These are phyloP conservation scores for Sitodiplosis mosellana DNA, from an alignment of 1,140 invertebrate species.

Conservation along the genomic window DNA sequence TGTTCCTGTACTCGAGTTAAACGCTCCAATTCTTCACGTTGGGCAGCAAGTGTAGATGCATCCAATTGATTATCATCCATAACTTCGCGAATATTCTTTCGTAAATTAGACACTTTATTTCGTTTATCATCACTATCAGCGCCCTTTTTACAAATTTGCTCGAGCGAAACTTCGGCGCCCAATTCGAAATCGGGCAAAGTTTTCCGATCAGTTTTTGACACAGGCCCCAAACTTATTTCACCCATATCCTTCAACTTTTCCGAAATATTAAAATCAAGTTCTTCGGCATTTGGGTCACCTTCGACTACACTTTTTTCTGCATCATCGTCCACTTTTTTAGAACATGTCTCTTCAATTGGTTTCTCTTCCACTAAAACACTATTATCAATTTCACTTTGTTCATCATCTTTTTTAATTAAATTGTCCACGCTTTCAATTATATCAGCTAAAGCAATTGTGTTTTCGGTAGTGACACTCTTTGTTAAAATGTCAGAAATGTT, in stretches of 20 bases:
- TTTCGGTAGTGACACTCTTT: too few species aligned
- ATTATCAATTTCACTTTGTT: too few species aligned
- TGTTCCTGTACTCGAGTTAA: constrained; percentile 66
- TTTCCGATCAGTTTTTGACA: constrained; percentile 12
- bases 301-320: neutral
- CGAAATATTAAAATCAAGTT: neutral
- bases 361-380: too few species aligned
- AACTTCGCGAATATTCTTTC: constrained; percentile 76
- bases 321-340: neutral
- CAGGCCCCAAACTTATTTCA: constrained; percentile 28
- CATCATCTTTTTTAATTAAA: too few species aligned
- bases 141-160: constrained; percentile 1
- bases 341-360: too few species aligned
- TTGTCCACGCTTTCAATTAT: too few species aligned
- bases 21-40: constrained; percentile 80
- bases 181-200: constrained; percentile 8
- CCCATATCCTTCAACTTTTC: constrained; percentile 38
- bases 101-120: constrained; percentile 42
- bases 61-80: constrained; percentile 84
- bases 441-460: too few species aligned
- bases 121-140: constrained; percentile 31
- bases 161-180: constrained; percentile 14
- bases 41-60: constrained; percentile 76
- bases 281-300: neutral
- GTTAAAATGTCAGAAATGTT: too few species aligned